phyloP scores from a whole-genome alignment of 2,888 invertebrate genomes.

The Euspilapteryx auroguttella region DNA sequence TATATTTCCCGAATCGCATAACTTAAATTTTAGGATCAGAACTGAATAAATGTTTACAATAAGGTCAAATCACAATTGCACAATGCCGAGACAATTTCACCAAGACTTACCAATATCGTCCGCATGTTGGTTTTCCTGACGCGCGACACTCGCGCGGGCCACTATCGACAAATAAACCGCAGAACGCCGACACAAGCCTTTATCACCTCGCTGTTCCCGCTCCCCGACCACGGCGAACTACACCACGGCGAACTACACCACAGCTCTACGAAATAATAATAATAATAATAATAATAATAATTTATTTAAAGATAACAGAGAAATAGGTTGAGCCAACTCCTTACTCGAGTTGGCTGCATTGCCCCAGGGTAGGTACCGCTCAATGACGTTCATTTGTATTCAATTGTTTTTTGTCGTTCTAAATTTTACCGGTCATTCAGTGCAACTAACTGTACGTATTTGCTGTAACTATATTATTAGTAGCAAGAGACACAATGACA shows the following conservation, averaged over 20 bases:
- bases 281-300: no score
- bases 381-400: slow-evolving; percentile 37
- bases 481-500: no score
- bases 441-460: no score
- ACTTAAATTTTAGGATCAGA: no score
- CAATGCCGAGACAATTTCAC: slow-evolving; percentile 11
- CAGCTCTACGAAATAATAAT: no score
- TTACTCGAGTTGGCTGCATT: slow-evolving; percentile 33
- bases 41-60: no score
- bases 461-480: no score
- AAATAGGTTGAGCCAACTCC: slow-evolving; percentile 13
- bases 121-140: slow-evolving; percentile 49
- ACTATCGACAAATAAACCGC: slow-evolving; percentile 57
- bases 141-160: slow-evolving; percentile 48
- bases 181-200: slow-evolving; percentile 45
- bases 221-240: slow-evolving; percentile 47
- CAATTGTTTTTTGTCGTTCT: no score
- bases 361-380: slow-evolving; percentile 40
- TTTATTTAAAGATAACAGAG: no score
- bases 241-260: slow-evolving; percentile 53
- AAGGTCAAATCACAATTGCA: no score
- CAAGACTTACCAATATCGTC: slow-evolving; percentile 44
- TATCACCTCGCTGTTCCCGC: slow-evolving; percentile 59
- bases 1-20: no score
- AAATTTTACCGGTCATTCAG: no score